These are phyloP conservation scores for Rhodeus uyekii DNA, from an alignment of 2,797 vertebrate species.

Conservation along the genomic window DNA sequence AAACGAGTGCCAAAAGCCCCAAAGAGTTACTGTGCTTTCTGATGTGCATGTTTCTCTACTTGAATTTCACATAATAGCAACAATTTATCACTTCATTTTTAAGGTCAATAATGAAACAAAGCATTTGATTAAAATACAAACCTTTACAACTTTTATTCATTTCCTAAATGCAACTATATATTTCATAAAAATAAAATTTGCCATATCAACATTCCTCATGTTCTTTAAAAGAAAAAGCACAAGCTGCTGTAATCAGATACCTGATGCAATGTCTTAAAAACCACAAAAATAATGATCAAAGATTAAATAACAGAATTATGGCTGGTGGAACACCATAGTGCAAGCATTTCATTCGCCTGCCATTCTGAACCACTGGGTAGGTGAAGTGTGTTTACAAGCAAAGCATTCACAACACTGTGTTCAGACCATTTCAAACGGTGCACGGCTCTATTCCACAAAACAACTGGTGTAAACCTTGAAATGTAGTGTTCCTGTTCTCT, in stretches of 20 bases:
- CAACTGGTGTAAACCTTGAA: constrained; percentile 3
- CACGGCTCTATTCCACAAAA: background rate
- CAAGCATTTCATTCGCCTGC: constrained; percentile 62
- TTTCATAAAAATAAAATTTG: constrained; percentile 67
- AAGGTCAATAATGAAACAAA: background rate
- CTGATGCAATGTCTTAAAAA: constrained; percentile 12
- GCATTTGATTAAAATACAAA: constrained; percentile 57
- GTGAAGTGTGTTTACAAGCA: constrained; percentile 13
- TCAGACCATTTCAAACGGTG: constrained; percentile 6
- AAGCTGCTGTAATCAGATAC: constrained; percentile 16
- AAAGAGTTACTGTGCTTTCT: background rate
- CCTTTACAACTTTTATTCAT: constrained; percentile 51
- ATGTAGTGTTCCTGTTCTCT: constrained; percentile 22
- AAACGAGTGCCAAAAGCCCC: background rate
- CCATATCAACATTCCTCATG: constrained; percentile 55
- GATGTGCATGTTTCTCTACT: background rate
- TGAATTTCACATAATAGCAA: background rate
- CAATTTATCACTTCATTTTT: background rate
- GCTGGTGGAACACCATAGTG: constrained; percentile 67
- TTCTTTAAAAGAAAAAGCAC: constrained; percentile 53
- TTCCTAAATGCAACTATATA: constrained; percentile 60
- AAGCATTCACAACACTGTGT: background rate
- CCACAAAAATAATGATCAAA: constrained; percentile 13
- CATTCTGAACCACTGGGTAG: constrained; percentile 13
- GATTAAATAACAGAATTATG: constrained; percentile 65